Base-by-base conservation (phyloP, 2,888 invertebrate genomes). In the Mythimna loreyi region DNA sequence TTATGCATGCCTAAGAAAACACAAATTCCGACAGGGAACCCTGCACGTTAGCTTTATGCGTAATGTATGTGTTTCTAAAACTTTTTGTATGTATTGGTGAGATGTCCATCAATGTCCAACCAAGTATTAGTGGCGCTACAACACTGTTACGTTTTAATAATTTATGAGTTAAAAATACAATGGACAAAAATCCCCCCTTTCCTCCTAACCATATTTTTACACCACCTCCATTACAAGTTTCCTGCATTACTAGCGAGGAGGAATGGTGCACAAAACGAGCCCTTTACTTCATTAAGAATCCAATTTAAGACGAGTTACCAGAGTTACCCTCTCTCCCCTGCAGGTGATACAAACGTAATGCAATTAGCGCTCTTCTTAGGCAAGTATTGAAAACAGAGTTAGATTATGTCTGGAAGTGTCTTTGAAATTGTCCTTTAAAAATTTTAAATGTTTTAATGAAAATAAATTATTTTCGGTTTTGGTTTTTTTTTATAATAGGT, bases 301-400 rank as follows among this genome's bases (percentile, higher is more conserved):
- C 93, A 94, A 94, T 94, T 94, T 93, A 85, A 90, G 90, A 87
- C 86, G 88, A 91, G 89, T 89, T 91, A 89, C 89, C 80, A 81
- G 88, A 91, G 89, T 88, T 91, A 88, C 89, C 82, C 80, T 82
- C 78, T 84, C 86, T 87, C 87, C 91, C 90, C 92, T 91, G 86
- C 92, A 94, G 94, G 94, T 95, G 92, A 94, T 93, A 94, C 93
- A 92, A 92, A 92, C 92, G 91, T 91, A 93, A 94, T 89, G 90
- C 91, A 93, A 94, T 95, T 94, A 94, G 90, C 87, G 88, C 89
- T 90, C 87, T 86, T 85, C 84, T 86, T 82, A 72, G 70, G 65
- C 77, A 83, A 84, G 82, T 84, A 86, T 87, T 85, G 83, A 67
- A 75, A 50, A 79, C 47, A 67, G 79, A 80, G 33, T 25, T 79